A percentile compares a stretch with the other conserved stretches of the same genome.
Evolutionary conservation across 2,113 vertebrate species (phyloP).

Genomic region (Athene cunicularia): DNA sequence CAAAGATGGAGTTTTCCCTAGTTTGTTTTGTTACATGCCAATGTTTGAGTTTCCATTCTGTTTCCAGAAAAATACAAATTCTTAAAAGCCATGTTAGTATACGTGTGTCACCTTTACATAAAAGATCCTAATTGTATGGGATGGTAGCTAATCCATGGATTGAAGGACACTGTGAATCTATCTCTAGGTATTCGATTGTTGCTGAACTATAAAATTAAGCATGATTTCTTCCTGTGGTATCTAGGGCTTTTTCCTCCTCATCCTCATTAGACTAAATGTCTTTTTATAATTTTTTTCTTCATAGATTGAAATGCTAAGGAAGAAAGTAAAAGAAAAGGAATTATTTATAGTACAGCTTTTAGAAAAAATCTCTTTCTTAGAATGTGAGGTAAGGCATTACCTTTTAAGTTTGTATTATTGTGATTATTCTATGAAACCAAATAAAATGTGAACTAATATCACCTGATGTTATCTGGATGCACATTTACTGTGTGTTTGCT

Average conservation of each 20-base stretch:
- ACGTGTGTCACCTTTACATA: background rate
- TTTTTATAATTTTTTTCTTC: conserved; percentile 35
- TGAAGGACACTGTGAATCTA: background rate
- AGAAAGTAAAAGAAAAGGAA: conserved; percentile 92
- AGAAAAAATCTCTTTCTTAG: conserved; percentile 94
- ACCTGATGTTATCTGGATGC: background rate
- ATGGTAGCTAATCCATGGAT: background rate
- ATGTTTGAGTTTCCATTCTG: background rate
- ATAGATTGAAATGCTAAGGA: conserved; percentile 88
- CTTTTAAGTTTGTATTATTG: background rate
- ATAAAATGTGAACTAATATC: background rate
- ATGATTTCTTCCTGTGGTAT: background rate
- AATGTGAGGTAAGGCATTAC: conserved; percentile 90
- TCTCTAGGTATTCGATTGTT: background rate
- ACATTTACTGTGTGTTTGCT: background rate
- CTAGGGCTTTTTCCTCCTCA: background rate
- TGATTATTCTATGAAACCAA: background rate
- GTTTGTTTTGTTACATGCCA: background rate
- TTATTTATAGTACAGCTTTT: conserved; percentile 93
- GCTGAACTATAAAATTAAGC: background rate
- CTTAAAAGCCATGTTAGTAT: background rate
- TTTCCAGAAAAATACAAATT: background rate
- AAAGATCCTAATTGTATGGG: background rate
- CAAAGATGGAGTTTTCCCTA: background rate
- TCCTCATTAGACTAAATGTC: background rate